Conservation (phyloP, 2,113 vertebrate species). For the Chelonoidis abingdonii region DNA sequence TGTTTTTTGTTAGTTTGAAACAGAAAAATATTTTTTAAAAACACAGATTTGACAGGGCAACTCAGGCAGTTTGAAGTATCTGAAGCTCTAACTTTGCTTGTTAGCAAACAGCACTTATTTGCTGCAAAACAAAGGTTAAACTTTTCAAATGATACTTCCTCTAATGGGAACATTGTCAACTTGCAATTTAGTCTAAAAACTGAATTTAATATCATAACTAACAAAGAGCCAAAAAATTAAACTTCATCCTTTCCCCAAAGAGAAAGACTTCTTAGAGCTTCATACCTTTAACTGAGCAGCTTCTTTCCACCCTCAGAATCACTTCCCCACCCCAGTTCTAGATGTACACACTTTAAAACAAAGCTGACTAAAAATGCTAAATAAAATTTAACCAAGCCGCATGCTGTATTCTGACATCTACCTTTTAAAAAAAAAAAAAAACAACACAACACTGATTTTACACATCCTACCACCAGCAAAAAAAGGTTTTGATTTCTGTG, state of each 20-base stretch:
- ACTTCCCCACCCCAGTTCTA: not conserved
- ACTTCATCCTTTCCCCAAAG: fast-evolving
- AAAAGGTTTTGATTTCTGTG: not conserved
- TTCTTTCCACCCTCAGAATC: not conserved
- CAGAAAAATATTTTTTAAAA: not conserved
- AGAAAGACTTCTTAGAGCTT: not conserved
- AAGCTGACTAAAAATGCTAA: not conserved
- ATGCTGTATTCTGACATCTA: fast-evolving
- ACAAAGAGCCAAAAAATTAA: not conserved
- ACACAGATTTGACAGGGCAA: not conserved
- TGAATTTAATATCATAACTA: not conserved
- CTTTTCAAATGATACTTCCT: not conserved
- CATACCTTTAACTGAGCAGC: not conserved
- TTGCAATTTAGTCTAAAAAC: not conserved
- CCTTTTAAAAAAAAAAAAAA: not conserved
- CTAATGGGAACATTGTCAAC: fast-evolving
- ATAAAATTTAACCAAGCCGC: not conserved
- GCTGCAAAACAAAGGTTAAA: not conserved
- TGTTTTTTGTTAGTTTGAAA: not conserved
- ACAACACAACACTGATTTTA: not conserved
- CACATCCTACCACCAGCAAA: fast-evolving
- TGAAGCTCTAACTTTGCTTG: not conserved
- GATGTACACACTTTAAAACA: fast-evolving
- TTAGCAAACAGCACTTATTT: not conserved
- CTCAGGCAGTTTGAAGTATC: not conserved